phyloP scores from a whole-genome alignment of 1,140 invertebrate genomes.

The Listronotus bonariensis region DNA sequence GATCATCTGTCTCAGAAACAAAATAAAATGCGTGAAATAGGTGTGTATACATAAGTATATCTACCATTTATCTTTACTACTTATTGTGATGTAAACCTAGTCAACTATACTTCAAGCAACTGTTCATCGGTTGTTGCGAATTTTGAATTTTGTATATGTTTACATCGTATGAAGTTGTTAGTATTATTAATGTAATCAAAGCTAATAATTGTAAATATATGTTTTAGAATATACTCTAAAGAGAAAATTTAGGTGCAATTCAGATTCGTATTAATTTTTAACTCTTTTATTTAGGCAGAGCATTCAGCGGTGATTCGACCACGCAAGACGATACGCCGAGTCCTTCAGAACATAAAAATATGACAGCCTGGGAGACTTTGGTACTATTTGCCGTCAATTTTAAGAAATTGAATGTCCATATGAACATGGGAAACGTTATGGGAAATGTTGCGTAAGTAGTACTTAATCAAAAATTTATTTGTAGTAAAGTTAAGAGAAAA shows the following conservation, averaged over 20 bases:
- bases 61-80: no score
- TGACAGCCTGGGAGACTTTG: slow-evolving; percentile 89
- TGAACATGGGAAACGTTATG: slow-evolving; percentile 99
- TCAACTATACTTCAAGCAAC: no score
- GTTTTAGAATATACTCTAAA: no score
- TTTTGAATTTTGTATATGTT: no score
- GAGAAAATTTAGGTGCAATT: no score
- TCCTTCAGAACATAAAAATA: slow-evolving; percentile 60
- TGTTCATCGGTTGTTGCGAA: no score
- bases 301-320: slow-evolving; percentile 59
- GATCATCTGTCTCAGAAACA: slow-evolving; percentile 21
- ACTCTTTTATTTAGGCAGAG: slow-evolving; percentile 50
- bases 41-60: slow-evolving; percentile 12
- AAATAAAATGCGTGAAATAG: slow-evolving; percentile 33
- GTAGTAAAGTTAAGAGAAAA: no score
- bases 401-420: slow-evolving; percentile 91
- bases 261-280: neutral
- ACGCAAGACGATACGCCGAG: slow-evolving; percentile 52
- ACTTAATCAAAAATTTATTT: no score
- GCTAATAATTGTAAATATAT: no score
- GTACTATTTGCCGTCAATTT: slow-evolving; percentile 96
- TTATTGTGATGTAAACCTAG: neutral
- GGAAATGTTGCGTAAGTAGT: slow-evolving; percentile 89
- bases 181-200: no score
- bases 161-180: neutral